phyloP scores from a whole-genome alignment of 2,797 vertebrate genomes.

The Crax fasciolata region DNA sequence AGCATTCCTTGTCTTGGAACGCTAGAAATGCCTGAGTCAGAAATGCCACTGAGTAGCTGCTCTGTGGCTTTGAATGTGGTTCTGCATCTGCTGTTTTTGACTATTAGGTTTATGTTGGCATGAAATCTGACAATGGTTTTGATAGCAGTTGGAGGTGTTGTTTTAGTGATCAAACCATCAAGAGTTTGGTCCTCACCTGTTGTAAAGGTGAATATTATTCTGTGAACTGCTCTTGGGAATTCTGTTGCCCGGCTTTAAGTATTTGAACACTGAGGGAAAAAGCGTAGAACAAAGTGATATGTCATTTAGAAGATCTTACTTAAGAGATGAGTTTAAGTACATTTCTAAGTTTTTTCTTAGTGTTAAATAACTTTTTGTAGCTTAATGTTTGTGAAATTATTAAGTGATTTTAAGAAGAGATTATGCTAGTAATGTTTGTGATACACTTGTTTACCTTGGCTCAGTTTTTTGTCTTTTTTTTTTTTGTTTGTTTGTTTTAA shows the following conservation, averaged over 20 bases:
- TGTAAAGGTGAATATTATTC: background rate
- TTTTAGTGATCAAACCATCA: background rate
- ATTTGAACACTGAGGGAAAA: background rate
- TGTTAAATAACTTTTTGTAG: background rate
- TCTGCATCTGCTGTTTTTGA: background rate
- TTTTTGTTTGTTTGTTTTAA: background rate
- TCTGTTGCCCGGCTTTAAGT: background rate
- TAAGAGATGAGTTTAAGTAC: background rate
- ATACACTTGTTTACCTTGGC: background rate
- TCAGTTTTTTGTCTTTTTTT: background rate
- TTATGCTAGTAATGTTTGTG: background rate
- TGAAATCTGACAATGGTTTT: background rate
- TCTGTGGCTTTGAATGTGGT: background rate
- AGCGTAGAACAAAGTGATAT: background rate
- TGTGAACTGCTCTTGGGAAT: background rate
- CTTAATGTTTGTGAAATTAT: background rate
- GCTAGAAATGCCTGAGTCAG: background rate
- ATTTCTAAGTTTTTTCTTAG: background rate
- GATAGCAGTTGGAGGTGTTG: background rate
- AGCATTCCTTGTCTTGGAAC: background rate
- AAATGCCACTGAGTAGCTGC: background rate
- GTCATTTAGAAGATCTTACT: background rate
- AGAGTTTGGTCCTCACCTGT: background rate
- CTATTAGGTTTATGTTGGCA: background rate
- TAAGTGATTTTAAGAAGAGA: background rate